Conservation (phyloP, 2,797 vertebrate species). For the Aulostomus chinensis region DNA sequence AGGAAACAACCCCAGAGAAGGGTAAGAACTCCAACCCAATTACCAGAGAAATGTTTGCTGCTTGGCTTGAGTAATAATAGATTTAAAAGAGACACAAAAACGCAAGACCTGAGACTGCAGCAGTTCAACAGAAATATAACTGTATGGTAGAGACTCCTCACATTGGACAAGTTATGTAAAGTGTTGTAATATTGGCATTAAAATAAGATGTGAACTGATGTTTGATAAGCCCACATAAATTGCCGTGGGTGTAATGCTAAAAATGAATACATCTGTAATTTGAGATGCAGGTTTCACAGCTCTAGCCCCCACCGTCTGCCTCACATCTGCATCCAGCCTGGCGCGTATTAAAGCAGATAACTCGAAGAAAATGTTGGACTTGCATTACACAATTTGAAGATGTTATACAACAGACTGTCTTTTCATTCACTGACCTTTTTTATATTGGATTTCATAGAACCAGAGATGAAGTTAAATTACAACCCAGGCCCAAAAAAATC, state of each 20-base stretch:
- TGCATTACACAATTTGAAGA: no score
- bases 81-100: constrained; percentile 7
- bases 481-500: no score
- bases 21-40: constrained; percentile 73
- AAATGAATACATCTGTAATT: neutral
- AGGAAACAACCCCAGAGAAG: constrained; percentile 93
- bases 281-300: constrained; percentile 1
- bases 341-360: no score
- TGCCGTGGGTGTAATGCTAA: no score
- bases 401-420: neutral
- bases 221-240: no score
- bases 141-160: no score
- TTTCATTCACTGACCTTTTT: neutral
- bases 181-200: no score
- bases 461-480: no score
- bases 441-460: constrained; percentile 2
- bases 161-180: no score
- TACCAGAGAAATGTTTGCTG: constrained; percentile 1
- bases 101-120: neutral
- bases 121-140: neutral
- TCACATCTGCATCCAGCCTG: neutral
- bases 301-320: no score
- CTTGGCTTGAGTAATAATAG: constrained; percentile 4
- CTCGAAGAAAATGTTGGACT: no score
- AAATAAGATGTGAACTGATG: no score